Evolutionary conservation across 92 coral and sea anemone species (phyloP).

Genomic region (Phymanthus crucifer): DNA sequence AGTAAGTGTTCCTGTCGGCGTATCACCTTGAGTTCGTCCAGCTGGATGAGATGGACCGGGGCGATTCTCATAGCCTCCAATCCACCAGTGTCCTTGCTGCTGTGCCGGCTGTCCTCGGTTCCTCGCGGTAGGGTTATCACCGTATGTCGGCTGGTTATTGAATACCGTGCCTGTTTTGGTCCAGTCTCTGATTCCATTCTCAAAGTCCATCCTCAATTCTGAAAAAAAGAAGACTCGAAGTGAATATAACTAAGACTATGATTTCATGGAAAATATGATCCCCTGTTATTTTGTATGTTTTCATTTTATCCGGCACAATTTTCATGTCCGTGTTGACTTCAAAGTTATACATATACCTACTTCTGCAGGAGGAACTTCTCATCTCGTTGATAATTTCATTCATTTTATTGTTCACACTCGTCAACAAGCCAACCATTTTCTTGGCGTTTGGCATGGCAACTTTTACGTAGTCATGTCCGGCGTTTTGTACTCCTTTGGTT

Average conservation of each 20-base stretch:
- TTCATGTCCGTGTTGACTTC: too few relatives aligned
- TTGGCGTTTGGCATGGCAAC: neutral
- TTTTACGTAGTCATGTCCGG: neutral
- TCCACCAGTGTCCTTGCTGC: constrained; percentile 68
- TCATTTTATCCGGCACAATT: too few relatives aligned
- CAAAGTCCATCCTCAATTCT: constrained; percentile 65
- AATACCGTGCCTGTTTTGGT: constrained; percentile 33
- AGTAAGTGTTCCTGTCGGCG: constrained; percentile 55
- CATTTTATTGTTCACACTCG: neutral
- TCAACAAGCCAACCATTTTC: neutral
- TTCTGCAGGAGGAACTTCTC: neutral
- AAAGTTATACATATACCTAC: neutral
- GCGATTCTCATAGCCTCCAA: constrained; percentile 59
- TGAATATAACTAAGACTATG: too few relatives aligned
- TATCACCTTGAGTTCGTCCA: constrained; percentile 49
- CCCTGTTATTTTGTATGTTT: too few relatives aligned
- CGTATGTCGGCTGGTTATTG: too few relatives aligned
- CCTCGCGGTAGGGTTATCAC: too few relatives aligned
- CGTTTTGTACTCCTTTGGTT: neutral
- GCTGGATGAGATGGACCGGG: constrained; percentile 37
- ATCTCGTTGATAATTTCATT: neutral
- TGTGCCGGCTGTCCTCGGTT: neutral
- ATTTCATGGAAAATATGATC: too few relatives aligned
- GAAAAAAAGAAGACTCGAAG: neutral
- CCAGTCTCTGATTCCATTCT: constrained; percentile 53